Base-by-base conservation (phyloP, 2,797 vertebrate genomes). In the Momotus momota region DNA sequence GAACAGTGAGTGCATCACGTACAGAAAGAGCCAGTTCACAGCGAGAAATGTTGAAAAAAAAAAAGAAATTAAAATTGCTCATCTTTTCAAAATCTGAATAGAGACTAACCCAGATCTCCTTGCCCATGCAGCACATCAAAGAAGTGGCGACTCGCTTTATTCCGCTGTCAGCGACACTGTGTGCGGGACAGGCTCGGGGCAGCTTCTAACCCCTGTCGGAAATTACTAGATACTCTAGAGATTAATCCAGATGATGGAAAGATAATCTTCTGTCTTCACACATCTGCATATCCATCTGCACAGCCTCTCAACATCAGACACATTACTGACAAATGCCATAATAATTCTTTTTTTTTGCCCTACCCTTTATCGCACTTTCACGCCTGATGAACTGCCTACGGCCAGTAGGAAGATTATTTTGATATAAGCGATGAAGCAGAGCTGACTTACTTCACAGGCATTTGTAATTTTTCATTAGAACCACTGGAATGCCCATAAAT, bases 241-340 rank as follows among this genome's bases (percentile, higher is more conserved):
- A 97, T 96, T 96, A 96, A 90, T 94, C 70, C 82, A 94, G 75
- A 86, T 93, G 93, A 97, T 92, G 89, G 93, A 96, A 96, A 95
- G 87, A 97, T 98, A 96, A 97, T 97, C 95, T 95, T 94, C 95
- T 96, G 85, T 97, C 97, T 97, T 97, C 96, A 91, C 92, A 97
- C 97, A 98, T 98, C 98, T 98, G 98, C 97, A 98, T 98, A 98
- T 97, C 97, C 98, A 98, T 98, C 98, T 98, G 98, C 94, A 97
- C 90, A 94, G 72, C 83, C 92, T 96, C 97, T 97, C 97, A 96
- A 90, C 95, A 97, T 98, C 96, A 93, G 85, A 73, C 55, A 96
- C 94, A 90, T 98, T 98, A 98, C 97, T 98, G 98, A 98, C 96
- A 98, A 98, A 98, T 97, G 71, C 95, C 78, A 85, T 90, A 95